Evolutionary conservation across 2,113 vertebrate species (phyloP).

Genomic region (Sciurus niger): DNA sequence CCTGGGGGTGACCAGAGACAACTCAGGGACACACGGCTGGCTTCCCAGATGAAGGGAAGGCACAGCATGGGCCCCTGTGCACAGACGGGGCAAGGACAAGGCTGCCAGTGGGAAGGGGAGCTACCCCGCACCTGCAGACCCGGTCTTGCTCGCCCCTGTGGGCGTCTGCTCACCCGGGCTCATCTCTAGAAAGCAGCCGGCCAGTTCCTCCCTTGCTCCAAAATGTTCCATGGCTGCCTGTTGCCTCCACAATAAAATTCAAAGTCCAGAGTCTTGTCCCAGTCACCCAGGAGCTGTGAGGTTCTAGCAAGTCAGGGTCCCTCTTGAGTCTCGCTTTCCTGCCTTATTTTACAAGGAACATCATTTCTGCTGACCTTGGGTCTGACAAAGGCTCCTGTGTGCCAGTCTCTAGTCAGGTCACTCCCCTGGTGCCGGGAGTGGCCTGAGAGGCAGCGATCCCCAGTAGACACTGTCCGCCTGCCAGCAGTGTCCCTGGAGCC

Average conservation of each 20-base stretch:
- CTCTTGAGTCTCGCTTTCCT: not conserved
- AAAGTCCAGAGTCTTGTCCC: not conserved
- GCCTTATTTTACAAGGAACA: not conserved
- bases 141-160: not conserved
- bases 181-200: not conserved
- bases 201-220: not conserved
- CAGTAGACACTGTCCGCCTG: too few species aligned
- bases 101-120: not conserved
- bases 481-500: not conserved
- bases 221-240: not conserved
- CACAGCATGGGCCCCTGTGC: not conserved
- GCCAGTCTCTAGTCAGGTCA: not conserved
- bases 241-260: not conserved
- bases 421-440: accelerated
- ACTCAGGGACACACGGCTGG: not conserved
- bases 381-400: not conserved
- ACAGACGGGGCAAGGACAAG: not conserved
- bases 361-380: not conserved
- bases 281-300: not conserved
- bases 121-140: accelerated
- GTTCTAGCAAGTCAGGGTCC: not conserved
- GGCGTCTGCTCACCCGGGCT: not conserved
- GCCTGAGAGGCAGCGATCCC: accelerated
- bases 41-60: not conserved
- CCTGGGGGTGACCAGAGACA: conserved; percentile 83